Evolutionary conservation across 2,888 invertebrate species (phyloP), one percentile per base, ranked within the genome.

Genomic region (Drosophila meridionalis): DNA sequence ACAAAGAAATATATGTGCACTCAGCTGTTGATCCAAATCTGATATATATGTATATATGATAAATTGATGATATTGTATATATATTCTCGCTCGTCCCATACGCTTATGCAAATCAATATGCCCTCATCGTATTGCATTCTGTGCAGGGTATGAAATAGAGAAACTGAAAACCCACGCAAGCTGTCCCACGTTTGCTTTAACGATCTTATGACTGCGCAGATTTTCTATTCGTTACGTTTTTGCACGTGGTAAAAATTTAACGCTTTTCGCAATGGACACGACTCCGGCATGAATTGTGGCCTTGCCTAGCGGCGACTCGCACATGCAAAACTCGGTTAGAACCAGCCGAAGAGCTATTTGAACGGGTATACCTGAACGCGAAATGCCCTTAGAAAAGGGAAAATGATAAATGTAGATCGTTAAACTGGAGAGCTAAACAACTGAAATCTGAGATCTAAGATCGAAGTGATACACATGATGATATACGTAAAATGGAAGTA

Each of bases 231-330:
- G 20, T 3, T 32, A 20, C 58, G n/a, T 50, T 62, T 32, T 52
- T 60, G 59, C 55, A 69, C 65, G 78, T 87, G 79, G 69, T 11
- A 50, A 68, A 83, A 83, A 80, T 76, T 88, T 73, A 83, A 83
- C 88, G 83, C 78, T 76, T 66, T 64, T 50, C 65, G 67, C 36
- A 59, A 73, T 77, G 83, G 73, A 62, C 83, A 72, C 36, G 56
- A 45, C 59, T 60, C 59, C 57, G 83, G 34, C 34, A 52, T 76
- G 71, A 86, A 69, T 70, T 88, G 88, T 83, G 69, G 69, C 38
- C 66, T 61, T 77, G 82, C 63, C 87, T 62, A 32, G 56, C 58
- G 69, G 87, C 66, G 63, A 34, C 47, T 50, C 45, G 34, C 14
- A 14, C 14, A 36, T 45, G 59, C 62, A 52, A 58, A 42, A 12